These are phyloP conservation scores for Pontoporia blainvillei DNA, from an alignment of 2,113 vertebrate species.

Conservation along the genomic window DNA sequence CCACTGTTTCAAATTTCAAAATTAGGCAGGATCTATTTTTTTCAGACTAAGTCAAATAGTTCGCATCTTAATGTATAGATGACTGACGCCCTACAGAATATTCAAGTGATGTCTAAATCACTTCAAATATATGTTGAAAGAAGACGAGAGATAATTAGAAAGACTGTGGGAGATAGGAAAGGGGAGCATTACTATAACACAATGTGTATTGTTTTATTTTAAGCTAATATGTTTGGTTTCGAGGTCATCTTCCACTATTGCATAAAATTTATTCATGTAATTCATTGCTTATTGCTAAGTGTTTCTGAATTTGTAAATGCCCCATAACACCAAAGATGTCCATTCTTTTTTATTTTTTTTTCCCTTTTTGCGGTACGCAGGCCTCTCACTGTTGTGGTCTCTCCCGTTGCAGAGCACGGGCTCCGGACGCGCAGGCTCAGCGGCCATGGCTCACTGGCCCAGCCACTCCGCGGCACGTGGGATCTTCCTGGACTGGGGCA, in stretches of 20 bases:
- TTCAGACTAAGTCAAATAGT: not conserved
- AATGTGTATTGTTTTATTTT: not conserved
- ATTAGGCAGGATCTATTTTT: not conserved
- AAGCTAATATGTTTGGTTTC: not conserved
- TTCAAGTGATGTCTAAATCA: not conserved
- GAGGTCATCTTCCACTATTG: not conserved
- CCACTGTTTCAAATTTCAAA: not conserved
- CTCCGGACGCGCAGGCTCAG: too few relatives aligned
- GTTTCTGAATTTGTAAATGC: not conserved
- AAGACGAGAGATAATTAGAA: not conserved
- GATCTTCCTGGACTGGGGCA: too few relatives aligned
- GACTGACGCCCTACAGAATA: not conserved
- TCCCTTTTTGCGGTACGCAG: too few relatives aligned
- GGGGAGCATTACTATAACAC: not conserved
- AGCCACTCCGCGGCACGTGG: too few relatives aligned
- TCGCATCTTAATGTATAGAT: not conserved
- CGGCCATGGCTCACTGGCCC: too few relatives aligned
- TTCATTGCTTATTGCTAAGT: not conserved
- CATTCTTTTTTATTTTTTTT: too few relatives aligned
- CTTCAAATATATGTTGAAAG: not conserved
- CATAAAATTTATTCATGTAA: not conserved
- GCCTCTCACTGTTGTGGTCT: too few relatives aligned
- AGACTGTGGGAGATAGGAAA: not conserved
- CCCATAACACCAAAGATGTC: not conserved
- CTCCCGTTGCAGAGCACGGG: too few relatives aligned